Conservation (phyloP, 2,797 vertebrate species). For the Nyctalus aviator region DNA sequence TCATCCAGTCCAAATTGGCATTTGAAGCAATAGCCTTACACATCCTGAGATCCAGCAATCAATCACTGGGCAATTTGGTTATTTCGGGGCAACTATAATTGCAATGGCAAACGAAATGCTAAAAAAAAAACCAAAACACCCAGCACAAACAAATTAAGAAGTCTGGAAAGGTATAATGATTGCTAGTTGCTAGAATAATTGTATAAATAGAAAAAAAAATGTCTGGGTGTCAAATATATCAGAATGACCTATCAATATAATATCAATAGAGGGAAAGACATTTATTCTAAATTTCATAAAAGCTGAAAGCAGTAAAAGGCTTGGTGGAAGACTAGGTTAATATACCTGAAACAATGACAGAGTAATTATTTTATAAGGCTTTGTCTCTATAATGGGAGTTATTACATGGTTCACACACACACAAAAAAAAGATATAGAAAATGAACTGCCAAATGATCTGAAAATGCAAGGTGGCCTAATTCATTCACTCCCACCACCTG, state of each 20-base stretch:
- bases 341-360: conserved; percentile 66
- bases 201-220: conserved; percentile 21
- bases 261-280: conserved; percentile 40
- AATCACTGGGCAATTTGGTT: conserved; percentile 55
- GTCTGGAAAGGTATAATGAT: conserved; percentile 6
- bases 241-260: conserved; percentile 24
- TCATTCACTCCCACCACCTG: not conserved
- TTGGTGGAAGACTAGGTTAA: conserved; percentile 63
- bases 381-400: not conserved
- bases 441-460: conserved; percentile 62
- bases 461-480: conserved; percentile 45
- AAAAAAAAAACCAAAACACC: not conserved
- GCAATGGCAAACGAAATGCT: conserved; percentile 6
- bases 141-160: conserved; percentile 37
- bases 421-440: conserved; percentile 50
- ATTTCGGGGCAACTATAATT: not conserved
- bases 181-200: conserved; percentile 45
- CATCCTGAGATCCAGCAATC: conserved; percentile 47
- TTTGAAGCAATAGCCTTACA: conserved; percentile 61
- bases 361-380: conserved; percentile 60
- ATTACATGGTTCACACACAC: conserved; percentile 71
- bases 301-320: conserved; percentile 28
- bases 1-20: conserved; percentile 27
- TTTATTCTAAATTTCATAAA: conserved; percentile 50
- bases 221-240: not conserved